Conservation (phyloP, 2,797 vertebrate species). For the Eulemur coronatus region DNA sequence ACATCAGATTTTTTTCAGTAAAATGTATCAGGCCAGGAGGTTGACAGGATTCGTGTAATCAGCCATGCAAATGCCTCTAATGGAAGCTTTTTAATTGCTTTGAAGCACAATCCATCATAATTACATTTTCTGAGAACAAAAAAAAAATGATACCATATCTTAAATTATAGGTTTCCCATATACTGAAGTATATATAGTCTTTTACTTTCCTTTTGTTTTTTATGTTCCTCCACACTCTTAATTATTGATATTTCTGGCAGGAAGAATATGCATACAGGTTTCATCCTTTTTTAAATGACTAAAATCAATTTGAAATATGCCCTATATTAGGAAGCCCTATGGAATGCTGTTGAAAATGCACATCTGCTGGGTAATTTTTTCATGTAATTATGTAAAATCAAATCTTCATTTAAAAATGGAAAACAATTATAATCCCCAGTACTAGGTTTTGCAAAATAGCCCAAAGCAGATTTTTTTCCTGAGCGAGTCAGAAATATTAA, state of each 20-base stretch:
- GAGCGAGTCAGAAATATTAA: slow-evolving; percentile 37
- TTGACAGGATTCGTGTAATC: slow-evolving; percentile 43
- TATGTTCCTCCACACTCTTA: slow-evolving; percentile 39
- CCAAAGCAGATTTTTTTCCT: slow-evolving; percentile 5
- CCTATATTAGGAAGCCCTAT: slow-evolving; percentile 22
- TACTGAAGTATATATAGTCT: not conserved
- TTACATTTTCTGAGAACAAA: slow-evolving; percentile 49
- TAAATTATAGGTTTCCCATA: slow-evolving; percentile 53
- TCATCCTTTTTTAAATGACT: slow-evolving; percentile 48
- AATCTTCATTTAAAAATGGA: slow-evolving; percentile 56
- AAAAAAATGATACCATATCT: not conserved
- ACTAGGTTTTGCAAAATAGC: slow-evolving; percentile 51
- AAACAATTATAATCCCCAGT: slow-evolving; percentile 38
- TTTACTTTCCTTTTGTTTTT: slow-evolving; percentile 44
- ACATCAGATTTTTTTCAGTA: slow-evolving; percentile 18
- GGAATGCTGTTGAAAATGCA: slow-evolving; percentile 38
- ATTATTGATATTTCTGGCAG: slow-evolving; percentile 56
- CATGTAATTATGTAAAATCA: slow-evolving; percentile 59
- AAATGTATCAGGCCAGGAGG: not conserved
- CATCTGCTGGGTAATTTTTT: slow-evolving; percentile 58
- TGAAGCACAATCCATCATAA: slow-evolving; percentile 39
- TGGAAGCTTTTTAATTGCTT: slow-evolving; percentile 49
- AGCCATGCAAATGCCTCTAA: slow-evolving; percentile 26
- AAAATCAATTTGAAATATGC: slow-evolving; percentile 52
- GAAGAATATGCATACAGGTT: slow-evolving; percentile 15